Percentiles rank a stretch among this genome's conserved stretches.
Evolutionary conservation across 2,888 invertebrate genomes (phyloP).

Genomic region (Drosophila recens): DNA sequence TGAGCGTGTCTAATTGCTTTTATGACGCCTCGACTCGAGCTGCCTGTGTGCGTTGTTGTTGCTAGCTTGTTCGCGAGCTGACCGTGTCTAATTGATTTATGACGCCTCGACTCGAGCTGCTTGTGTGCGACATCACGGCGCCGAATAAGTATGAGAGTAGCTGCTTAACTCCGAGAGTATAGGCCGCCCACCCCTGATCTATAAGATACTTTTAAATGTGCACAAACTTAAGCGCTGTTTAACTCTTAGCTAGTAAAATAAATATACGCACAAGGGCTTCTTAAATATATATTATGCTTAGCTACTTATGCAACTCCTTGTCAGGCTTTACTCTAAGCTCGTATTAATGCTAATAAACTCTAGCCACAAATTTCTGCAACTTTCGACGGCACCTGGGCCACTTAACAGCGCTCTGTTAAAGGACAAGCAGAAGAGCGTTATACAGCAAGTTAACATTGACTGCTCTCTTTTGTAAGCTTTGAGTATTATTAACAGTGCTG

Average conservation of each 20-base stretch:
- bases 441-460: not conserved
- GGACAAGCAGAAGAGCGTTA: not conserved
- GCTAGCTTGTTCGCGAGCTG: too few relatives aligned
- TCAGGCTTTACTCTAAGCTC: constrained; percentile 5
- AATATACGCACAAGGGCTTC: not conserved
- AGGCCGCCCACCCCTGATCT: too few relatives aligned
- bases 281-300: not conserved
- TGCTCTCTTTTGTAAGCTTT: constrained; percentile 27
- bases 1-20: too few relatives aligned
- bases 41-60: too few relatives aligned
- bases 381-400: constrained; percentile 25
- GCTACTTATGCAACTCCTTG: constrained; percentile 20
- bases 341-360: constrained; percentile 23
- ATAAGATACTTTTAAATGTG: constrained; percentile 52
- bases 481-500: not conserved
- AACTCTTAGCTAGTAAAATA: constrained; percentile 6
- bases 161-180: too few relatives aligned
- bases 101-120: too few relatives aligned
- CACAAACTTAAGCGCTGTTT: constrained; percentile 49
- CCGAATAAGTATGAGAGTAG: too few relatives aligned
- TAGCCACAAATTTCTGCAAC: constrained; percentile 12
- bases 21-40: too few relatives aligned
- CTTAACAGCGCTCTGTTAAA: constrained; percentile 34
- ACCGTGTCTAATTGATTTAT: too few relatives aligned
- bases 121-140: too few relatives aligned